phyloP scores from a whole-genome alignment of 2,797 vertebrate genomes.

The Carapus acus region DNA sequence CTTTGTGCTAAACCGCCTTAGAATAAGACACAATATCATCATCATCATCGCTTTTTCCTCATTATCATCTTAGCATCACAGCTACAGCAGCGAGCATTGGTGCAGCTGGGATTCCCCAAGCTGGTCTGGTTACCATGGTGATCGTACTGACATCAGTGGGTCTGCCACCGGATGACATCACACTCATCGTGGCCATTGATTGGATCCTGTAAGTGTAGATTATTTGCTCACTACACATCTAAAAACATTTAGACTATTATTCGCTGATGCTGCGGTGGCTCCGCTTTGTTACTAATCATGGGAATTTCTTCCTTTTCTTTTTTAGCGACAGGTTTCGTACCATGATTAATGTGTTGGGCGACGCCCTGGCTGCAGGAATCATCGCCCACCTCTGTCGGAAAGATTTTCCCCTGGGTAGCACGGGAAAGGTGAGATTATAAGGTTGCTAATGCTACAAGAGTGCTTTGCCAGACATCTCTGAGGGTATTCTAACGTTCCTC shows the following conservation, averaged over 20 bases:
- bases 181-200: constrained; percentile 83
- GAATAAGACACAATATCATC: no score
- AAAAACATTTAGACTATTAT: no score
- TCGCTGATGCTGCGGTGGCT: background rate
- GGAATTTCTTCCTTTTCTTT: no score
- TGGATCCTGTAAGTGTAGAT: constrained; percentile 80
- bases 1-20: no score
- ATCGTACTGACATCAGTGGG: constrained; percentile 88
- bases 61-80: constrained; percentile 74
- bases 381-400: constrained; percentile 80
- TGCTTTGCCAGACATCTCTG: background rate
- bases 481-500: constrained; percentile 17
- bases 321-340: constrained; percentile 86
- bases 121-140: constrained; percentile 87
- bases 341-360: constrained; percentile 86
- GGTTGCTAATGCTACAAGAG: no score
- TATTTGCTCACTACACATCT: no score
- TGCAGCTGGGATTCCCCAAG: constrained; percentile 84
- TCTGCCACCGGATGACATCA: constrained; percentile 85
- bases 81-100: constrained; percentile 88
- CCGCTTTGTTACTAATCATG: no score
- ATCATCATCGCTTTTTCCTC: background rate
- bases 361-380: constrained; percentile 84
- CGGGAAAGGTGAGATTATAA: constrained; percentile 53
- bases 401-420: constrained; percentile 70